Evolutionary conservation across 2,888 invertebrate species (phyloP).

Genomic region (Epirrhoe alternata): DNA sequence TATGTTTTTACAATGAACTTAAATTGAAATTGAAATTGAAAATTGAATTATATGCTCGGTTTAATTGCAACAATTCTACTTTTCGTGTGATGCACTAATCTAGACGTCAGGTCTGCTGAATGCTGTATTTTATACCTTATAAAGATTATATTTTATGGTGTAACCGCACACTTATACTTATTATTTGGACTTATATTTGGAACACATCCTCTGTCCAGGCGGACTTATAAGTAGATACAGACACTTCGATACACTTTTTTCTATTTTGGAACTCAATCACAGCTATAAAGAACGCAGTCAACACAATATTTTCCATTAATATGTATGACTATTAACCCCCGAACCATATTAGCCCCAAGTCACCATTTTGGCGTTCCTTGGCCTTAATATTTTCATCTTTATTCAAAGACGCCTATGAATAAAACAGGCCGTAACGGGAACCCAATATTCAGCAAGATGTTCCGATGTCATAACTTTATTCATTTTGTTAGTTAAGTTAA

Average conservation of each 20-base stretch:
- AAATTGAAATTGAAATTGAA: no score
- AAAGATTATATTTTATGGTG: no score
- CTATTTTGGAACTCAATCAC: slow-evolving; percentile 25
- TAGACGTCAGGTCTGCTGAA: no score
- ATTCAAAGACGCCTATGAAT: slow-evolving; percentile 82
- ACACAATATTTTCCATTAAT: slow-evolving; percentile 73
- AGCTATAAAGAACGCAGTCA: slow-evolving; percentile 48
- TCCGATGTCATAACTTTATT: slow-evolving; percentile 64
- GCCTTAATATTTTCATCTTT: slow-evolving; percentile 84
- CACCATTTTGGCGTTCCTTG: slow-evolving; percentile 57
- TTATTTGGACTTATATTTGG: no score
- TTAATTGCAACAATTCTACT: no score
- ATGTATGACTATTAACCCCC: slow-evolving; percentile 78
- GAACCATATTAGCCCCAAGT: slow-evolving; percentile 69
- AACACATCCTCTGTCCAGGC: no score
- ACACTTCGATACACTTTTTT: no score
- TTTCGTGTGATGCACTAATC: no score
- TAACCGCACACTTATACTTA: no score
- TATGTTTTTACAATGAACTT: not conserved
- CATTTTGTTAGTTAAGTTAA: slow-evolving; percentile 71
- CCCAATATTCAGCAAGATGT: slow-evolving; percentile 67
- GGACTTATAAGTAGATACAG: no score
- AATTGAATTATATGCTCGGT: no score
- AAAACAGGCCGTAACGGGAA: slow-evolving; percentile 72
- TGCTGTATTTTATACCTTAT: no score